phyloP scores from a whole-genome alignment of 1,140 invertebrate species.

The Trissolcus basalis region DNA sequence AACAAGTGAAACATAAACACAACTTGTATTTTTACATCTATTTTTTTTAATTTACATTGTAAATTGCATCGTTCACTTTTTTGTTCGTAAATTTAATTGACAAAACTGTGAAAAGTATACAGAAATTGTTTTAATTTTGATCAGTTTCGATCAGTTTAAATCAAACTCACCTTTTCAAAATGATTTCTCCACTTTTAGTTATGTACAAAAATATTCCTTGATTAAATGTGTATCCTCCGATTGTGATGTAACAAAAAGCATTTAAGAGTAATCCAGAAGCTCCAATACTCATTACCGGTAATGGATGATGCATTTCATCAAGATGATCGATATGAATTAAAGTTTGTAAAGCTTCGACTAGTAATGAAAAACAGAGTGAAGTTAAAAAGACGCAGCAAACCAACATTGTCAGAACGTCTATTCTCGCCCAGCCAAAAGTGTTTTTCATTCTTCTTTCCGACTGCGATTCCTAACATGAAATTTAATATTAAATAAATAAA shows the following conservation, averaged over 20 bases:
- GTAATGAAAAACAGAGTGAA: slow-evolving; percentile 88
- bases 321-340: slow-evolving; percentile 85
- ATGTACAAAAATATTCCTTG: slow-evolving; percentile 84
- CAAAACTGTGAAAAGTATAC: too few relatives aligned
- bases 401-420: slow-evolving; percentile 88
- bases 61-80: too few relatives aligned
- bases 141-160: too few relatives aligned
- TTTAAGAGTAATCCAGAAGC: slow-evolving; percentile 82
- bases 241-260: slow-evolving; percentile 82
- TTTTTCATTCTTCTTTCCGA: slow-evolving; percentile 84
- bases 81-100: too few relatives aligned
- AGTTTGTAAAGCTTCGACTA: slow-evolving; percentile 88
- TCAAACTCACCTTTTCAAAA: slow-evolving; percentile 76
- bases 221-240: slow-evolving; percentile 87
- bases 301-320: slow-evolving; percentile 83
- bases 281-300: slow-evolving; percentile 81
- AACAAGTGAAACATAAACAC: not conserved
- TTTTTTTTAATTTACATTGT: too few relatives aligned
- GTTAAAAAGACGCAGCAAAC: slow-evolving; percentile 89
- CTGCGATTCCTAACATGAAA: slow-evolving; percentile 71
- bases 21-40: too few relatives aligned
- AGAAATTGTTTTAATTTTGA: too few relatives aligned
- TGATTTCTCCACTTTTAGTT: slow-evolving; percentile 80
- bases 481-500: too few relatives aligned
- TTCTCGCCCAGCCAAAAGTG: slow-evolving; percentile 93